Evolutionary conservation across 2,797 vertebrate species (phyloP).

Genomic region (Spinus olivaceus): DNA sequence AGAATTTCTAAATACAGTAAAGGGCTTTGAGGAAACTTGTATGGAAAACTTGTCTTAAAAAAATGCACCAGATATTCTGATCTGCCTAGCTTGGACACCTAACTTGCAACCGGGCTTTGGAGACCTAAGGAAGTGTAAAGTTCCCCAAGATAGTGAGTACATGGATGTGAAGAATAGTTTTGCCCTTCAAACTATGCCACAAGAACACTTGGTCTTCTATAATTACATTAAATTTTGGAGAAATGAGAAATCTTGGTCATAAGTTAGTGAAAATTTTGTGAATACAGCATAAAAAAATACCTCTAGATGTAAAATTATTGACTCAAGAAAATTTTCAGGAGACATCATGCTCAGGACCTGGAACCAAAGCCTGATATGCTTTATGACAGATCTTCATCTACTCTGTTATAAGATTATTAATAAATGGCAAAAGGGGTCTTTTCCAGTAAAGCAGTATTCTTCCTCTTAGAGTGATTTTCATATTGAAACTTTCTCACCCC

Average conservation of each 20-base stretch:
- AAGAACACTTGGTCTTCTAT: neutral
- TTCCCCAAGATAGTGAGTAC: neutral
- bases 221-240: neutral
- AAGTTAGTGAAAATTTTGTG: neutral
- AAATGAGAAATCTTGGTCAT: neutral
- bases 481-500: neutral
- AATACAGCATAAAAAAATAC: neutral
- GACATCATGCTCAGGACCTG: neutral
- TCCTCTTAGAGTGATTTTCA: neutral
- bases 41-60: neutral
- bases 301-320: neutral
- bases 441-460: neutral
- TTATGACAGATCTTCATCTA: neutral
- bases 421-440: neutral
- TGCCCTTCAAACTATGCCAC: fast-evolving
- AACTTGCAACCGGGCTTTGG: neutral
- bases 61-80: neutral
- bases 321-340: neutral
- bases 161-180: neutral
- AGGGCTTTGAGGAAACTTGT: neutral
- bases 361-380: neutral
- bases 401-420: neutral
- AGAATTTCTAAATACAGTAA: neutral
- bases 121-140: neutral
- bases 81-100: neutral